Conservation (phyloP, 2,113 vertebrate genomes). For the Rana temporaria region DNA sequence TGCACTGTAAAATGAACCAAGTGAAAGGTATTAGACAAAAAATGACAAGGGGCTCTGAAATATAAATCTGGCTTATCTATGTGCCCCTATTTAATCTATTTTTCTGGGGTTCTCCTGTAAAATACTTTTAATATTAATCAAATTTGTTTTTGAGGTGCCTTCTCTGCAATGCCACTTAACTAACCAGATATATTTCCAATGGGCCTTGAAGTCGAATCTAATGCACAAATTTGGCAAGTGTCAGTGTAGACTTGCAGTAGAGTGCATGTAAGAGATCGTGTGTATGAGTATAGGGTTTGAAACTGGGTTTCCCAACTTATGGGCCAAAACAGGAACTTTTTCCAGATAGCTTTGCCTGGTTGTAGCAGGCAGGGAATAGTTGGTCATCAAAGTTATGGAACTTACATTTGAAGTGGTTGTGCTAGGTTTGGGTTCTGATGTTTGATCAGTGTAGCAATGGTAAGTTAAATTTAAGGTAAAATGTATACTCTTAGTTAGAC, state of each 20-base stretch:
- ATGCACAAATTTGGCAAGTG: background rate
- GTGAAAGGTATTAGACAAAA: no score
- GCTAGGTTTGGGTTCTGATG: slow-evolving; percentile 11
- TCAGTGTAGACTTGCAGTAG: background rate
- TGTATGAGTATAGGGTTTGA: background rate
- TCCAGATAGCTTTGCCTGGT: background rate
- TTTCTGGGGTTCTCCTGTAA: no score
- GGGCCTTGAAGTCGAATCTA: no score
- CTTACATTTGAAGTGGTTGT: background rate
- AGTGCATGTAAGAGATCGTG: background rate
- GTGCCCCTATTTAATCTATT: no score
- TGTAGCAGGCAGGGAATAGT: background rate
- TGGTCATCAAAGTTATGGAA: background rate
- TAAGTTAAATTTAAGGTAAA: background rate
- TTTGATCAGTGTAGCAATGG: slow-evolving; percentile 5
- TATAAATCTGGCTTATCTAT: no score
- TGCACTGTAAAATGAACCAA: no score
- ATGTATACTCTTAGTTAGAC: background rate
- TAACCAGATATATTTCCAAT: background rate
- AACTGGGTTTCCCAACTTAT: background rate
- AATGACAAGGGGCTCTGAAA: no score
- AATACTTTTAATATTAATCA: no score
- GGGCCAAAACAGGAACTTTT: background rate
- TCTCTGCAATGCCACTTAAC: slow-evolving; percentile 24
- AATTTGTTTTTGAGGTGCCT: slow-evolving; percentile 26